Conservation (phyloP, 2,797 vertebrate species). For the Tachyglossus aculeatus region DNA sequence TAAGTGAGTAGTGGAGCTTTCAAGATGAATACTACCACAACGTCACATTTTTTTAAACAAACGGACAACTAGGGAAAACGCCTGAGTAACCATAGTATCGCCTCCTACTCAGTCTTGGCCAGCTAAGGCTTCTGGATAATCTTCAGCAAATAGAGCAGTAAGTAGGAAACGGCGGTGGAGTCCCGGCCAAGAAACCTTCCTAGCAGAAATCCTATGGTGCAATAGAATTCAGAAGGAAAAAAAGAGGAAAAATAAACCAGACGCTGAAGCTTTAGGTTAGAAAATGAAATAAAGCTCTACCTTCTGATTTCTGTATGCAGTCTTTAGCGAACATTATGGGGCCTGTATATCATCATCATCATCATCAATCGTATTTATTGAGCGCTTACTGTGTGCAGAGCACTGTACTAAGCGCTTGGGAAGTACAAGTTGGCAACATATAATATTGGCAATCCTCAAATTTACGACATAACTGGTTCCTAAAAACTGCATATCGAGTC, state of each 20-base stretch:
- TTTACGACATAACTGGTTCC: too few relatives aligned
- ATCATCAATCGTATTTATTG: too few relatives aligned
- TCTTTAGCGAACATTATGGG: too few relatives aligned
- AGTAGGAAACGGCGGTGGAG: background rate
- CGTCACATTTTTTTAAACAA: background rate
- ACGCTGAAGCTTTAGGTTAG: background rate
- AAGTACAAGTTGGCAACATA: too few relatives aligned
- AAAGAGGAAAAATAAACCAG: background rate
- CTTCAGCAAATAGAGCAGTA: background rate
- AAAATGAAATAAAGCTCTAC: conserved; percentile 15
- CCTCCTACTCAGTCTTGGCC: conserved; percentile 5
- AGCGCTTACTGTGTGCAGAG: too few relatives aligned
- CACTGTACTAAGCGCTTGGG: too few relatives aligned
- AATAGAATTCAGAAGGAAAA: background rate
- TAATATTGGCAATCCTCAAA: too few relatives aligned
- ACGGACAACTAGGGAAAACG: background rate
- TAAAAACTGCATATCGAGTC: too few relatives aligned
- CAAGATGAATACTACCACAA: background rate
- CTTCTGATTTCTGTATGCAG: background rate
- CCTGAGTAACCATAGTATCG: background rate
- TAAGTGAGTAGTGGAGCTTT: too few relatives aligned
- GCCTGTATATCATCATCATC: too few relatives aligned
- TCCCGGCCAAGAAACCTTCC: conserved; percentile 6
- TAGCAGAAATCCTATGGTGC: background rate
- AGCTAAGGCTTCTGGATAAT: conserved; percentile 12